phyloP scores from a whole-genome alignment of 2,888 invertebrate species.

The Latheticus oryzae region DNA sequence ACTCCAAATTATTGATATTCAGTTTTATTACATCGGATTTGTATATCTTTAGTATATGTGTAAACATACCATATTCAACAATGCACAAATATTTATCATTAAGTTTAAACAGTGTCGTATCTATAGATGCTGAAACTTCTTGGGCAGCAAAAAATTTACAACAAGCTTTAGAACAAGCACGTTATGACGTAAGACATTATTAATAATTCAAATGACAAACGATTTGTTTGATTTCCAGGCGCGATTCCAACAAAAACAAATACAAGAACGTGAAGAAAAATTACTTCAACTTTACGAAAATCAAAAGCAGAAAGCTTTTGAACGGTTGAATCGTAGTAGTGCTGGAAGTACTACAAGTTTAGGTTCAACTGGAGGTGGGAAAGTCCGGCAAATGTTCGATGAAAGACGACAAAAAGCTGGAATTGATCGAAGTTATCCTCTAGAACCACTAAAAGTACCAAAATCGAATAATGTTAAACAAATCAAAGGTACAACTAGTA shows the following conservation, averaged over 20 bases:
- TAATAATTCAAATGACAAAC: neutral
- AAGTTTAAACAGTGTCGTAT: constrained; percentile 64
- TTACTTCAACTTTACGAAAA: constrained; percentile 77
- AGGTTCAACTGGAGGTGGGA: constrained; percentile 48
- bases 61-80: too few relatives aligned
- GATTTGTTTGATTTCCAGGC: constrained; percentile 73
- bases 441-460: constrained; percentile 76
- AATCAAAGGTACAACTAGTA: constrained; percentile 51
- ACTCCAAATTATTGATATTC: constrained; percentile 41
- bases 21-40: constrained; percentile 41
- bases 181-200: constrained; percentile 10
- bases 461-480: constrained; percentile 56
- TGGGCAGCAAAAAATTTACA: constrained; percentile 71
- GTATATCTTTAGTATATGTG: too few relatives aligned
- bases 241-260: constrained; percentile 84
- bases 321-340: constrained; percentile 69
- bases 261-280: constrained; percentile 84
- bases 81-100: constrained; percentile 60
- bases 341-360: constrained; percentile 57
- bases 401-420: constrained; percentile 81
- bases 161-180: constrained; percentile 64
- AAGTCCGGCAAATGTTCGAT: constrained; percentile 88
- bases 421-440: constrained; percentile 84
- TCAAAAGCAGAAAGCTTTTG: constrained; percentile 75
- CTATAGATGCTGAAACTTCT: constrained; percentile 69